Evolutionary conservation across 1,140 invertebrate species (phyloP).

Genomic region (Diorhabda sublineata): DNA sequence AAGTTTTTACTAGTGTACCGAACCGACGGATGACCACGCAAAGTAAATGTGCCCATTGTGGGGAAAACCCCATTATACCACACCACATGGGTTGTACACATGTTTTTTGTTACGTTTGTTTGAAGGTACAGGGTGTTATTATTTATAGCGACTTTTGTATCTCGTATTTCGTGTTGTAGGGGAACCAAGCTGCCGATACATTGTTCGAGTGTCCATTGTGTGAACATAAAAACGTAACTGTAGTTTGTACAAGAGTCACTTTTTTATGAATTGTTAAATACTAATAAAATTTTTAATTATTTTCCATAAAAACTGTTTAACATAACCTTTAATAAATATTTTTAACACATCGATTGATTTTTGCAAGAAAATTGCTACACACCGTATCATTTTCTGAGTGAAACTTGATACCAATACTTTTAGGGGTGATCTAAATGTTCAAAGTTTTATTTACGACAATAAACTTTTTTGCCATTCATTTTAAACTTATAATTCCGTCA

Average conservation of each 20-base stretch:
- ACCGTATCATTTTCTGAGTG: too few relatives aligned
- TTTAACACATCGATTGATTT: too few relatives aligned
- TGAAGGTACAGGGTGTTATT: slow-evolving; percentile 48
- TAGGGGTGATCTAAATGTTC: too few relatives aligned
- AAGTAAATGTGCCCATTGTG: slow-evolving; percentile 56
- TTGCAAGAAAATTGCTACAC: too few relatives aligned
- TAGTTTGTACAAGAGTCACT: slow-evolving; percentile 36
- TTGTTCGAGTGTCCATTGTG: slow-evolving; percentile 47
- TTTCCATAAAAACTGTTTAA: too few relatives aligned
- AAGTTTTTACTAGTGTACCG: slow-evolving; percentile 11
- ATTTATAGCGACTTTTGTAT: slow-evolving; percentile 14
- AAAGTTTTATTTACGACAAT: too few relatives aligned
- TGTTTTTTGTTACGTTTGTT: slow-evolving; percentile 63
- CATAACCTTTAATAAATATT: too few relatives aligned
- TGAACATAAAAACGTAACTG: slow-evolving; percentile 38
- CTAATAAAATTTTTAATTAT: too few relatives aligned
- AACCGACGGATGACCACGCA: slow-evolving; percentile 44
- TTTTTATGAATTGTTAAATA: too few relatives aligned
- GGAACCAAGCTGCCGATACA: slow-evolving; percentile 45
- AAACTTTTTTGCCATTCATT: too few relatives aligned
- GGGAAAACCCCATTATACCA: slow-evolving; percentile 54
- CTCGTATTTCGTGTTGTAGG: slow-evolving; percentile 37
- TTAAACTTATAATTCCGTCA: too few relatives aligned
- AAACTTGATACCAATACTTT: too few relatives aligned
- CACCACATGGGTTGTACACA: slow-evolving; percentile 61